Evolutionary conservation across 1,140 invertebrate genomes (phyloP), one percentile per base, ranked within the genome.

Genomic region (Sinonovacula constricta): DNA sequence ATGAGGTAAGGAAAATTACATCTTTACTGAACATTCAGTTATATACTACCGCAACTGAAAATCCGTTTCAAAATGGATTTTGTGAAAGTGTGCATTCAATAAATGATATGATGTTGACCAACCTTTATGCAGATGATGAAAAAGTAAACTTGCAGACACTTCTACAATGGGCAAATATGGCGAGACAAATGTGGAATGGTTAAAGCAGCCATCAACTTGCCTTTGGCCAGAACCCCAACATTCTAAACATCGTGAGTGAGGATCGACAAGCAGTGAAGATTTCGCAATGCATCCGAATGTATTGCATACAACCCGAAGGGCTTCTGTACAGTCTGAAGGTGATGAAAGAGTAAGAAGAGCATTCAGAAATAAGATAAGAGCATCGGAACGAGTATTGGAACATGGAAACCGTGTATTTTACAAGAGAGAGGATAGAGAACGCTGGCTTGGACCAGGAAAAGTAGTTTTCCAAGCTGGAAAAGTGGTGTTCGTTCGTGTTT

Each of bases 351-450:
- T 82, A 28, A 67, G 70, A 56, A 28, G 53, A 39, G 75, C 75
- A 45, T 45, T 82, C 1, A 51, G 69, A 60, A 49, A 66, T 51
- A 79, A 82, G 53, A 68, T 82, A 49, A 72, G 80, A 72, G 70
- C 54, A 28, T 69, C 70, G n/a, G 77, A 82, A 69, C 69, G 80
- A 53, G n/a, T 69, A 5, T 80, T 65, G 57, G 59, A 80, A 31
- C 33, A 68, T 68, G 81, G 81, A n/a, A 77, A 82, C 36, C 15
- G 33, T 56, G 81, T 82, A 5, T 82, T 74, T 45, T 82, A 82
- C 66, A 82, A 82, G 22, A 30, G 71, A 69, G 70, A 79, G 30
- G 81, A 67, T 10, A 22, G 56, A 30, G 59, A 75, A 18, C 54
- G 51, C 30, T 82, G 81, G 81, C 33, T 70, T 36, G 67, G 67